A percentile compares a stretch with the other conserved stretches of the same genome.
Conservation (phyloP, 2,797 vertebrate species). For the Cyclopterus lumpus region DNA sequence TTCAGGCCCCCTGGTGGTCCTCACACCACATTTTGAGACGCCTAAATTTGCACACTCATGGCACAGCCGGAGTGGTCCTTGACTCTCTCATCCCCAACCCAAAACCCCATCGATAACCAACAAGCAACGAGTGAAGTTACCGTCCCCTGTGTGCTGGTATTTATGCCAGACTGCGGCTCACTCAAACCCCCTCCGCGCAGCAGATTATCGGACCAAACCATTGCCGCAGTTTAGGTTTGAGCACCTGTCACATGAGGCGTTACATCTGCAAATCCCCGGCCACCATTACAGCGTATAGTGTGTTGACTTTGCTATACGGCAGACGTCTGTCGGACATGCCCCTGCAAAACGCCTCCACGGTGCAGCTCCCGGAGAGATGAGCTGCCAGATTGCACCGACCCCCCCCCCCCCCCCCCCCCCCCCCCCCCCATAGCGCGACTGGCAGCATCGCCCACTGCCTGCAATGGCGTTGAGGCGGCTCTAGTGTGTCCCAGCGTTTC, state of each 20-base stretch:
- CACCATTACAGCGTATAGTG: background rate
- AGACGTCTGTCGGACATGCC: slow-evolving; percentile 9
- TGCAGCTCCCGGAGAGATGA: slow-evolving; percentile 37
- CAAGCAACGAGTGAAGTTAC: slow-evolving; percentile 54
- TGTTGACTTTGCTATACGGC: background rate
- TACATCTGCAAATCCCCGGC: slow-evolving; percentile 9
- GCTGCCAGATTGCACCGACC: slow-evolving; percentile 52
- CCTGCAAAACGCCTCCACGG: background rate
- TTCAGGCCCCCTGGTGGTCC: slow-evolving; percentile 16
- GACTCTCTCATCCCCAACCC: slow-evolving; percentile 59
- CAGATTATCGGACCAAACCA: slow-evolving; percentile 85
- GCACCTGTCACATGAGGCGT: slow-evolving; percentile 80
- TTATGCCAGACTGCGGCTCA: slow-evolving; percentile 81
- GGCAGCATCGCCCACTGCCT: slow-evolving; percentile 79
- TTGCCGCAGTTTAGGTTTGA: slow-evolving; percentile 70
- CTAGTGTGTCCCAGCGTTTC: slow-evolving; percentile 71
- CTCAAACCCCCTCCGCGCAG: slow-evolving; percentile 65
- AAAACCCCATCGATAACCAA: slow-evolving; percentile 31
- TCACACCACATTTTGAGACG: slow-evolving; percentile 16
- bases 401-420: slow-evolving; percentile 77
- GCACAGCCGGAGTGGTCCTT: slow-evolving; percentile 42
- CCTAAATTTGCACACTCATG: slow-evolving; percentile 10
- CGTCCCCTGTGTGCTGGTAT: slow-evolving; percentile 75
- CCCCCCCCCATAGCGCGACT: slow-evolving; percentile 74
- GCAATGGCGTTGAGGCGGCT: slow-evolving; percentile 83